Evolutionary conservation across 2,797 vertebrate genomes (phyloP).

Genomic region (Delichon dasypus): DNA sequence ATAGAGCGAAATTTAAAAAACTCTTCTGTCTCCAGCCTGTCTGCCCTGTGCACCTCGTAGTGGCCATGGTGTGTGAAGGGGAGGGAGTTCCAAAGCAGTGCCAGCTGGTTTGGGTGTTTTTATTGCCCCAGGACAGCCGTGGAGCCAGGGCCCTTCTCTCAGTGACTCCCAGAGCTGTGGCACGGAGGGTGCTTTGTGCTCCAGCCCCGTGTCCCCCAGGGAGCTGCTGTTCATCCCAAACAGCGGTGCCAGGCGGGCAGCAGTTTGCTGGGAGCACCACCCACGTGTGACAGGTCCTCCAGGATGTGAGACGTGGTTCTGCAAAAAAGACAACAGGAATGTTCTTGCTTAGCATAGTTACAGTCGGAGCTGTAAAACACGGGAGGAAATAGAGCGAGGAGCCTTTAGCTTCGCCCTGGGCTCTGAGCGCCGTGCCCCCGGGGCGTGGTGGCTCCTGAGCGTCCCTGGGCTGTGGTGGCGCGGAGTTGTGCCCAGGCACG

Average conservation of each 20-base stretch:
- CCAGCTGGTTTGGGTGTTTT: rapidly evolving
- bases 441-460: neutral
- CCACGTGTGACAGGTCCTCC: neutral
- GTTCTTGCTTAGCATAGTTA: neutral
- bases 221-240: neutral
- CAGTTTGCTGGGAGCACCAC: rapidly evolving
- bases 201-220: neutral
- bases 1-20: neutral
- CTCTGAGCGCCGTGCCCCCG: rapidly evolving
- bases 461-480: neutral
- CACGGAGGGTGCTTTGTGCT: neutral
- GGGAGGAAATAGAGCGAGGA: neutral
- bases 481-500: neutral
- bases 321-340: no score
- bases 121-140: rapidly evolving
- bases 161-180: neutral
- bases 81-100: neutral
- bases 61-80: neutral
- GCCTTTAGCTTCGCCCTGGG: rapidly evolving
- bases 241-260: neutral
- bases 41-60: neutral
- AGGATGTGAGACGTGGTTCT: rapidly evolving
- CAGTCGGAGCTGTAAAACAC: rapidly evolving
- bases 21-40: neutral
- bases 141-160: neutral